Base-by-base conservation (phyloP, 2,888 invertebrate genomes). In the Amaurobius ferox region DNA sequence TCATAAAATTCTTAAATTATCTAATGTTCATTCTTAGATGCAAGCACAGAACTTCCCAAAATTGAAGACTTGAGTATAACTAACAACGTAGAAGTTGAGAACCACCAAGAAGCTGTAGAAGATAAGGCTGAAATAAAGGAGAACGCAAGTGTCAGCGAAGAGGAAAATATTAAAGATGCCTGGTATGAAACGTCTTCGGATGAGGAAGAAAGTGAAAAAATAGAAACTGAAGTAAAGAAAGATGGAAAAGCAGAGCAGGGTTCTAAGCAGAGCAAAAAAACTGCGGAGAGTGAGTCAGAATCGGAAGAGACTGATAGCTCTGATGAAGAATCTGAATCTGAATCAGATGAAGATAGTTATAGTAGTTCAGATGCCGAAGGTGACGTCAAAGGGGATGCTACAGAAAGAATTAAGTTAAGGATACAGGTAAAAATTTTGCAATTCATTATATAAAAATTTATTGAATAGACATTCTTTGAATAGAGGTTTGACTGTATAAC, bases 401-500 rank as follows among this genome's bases (percentile, higher is more conserved):
- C 94, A 74, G 95, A 96, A 90, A 93, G 94, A 85, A 95, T 95
- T 0, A 92, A 94, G 79, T 93, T 93, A 83, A 94, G 97, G 90
- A 95, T 97, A 90, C 93, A 94, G 93, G 94, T 94, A 90, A 44
- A 23, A n/a, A 67, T 7, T 35, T 26, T 29, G 61, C 19, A 11
- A 39, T n/a, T n/a, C n/a, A n/a, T n/a, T n/a, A n/a, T n/a, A n/a
- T n/a, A n/a, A n/a, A n/a, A n/a, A n/a, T n/a, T n/a, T n/a, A n/a
- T n/a, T n/a, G n/a, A n/a, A n/a, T n/a, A n/a, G n/a, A n/a, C n/a
- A n/a, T n/a, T n/a, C n/a, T n/a, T n/a, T n/a, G n/a, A n/a, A n/a
- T n/a, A n/a, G n/a, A n/a, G n/a, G n/a, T n/a, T n/a, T n/a, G n/a
- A n/a, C n/a, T n/a, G n/a, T n/a, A n/a, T n/a, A n/a, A n/a, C n/a